Percentiles rank a stretch among this genome's conserved stretches.
Evolutionary conservation across 2,113 vertebrate species (phyloP).

Genomic region (Dipodomys stephensi): DNA sequence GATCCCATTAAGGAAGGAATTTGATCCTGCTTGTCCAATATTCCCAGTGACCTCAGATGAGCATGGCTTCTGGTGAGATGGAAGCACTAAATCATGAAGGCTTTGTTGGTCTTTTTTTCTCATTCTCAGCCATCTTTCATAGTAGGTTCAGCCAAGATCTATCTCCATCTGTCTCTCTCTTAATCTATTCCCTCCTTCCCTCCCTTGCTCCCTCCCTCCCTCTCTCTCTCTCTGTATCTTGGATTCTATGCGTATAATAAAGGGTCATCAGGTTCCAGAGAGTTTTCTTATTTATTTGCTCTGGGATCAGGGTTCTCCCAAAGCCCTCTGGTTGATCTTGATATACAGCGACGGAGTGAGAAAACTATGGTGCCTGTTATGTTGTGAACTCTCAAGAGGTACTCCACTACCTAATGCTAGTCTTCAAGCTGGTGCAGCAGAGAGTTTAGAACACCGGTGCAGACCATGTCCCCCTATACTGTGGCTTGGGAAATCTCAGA

Average conservation of each 20-base stretch:
- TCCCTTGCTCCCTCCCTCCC: too few relatives aligned
- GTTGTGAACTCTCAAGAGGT: background rate
- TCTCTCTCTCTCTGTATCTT: background rate
- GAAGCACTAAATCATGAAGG: background rate
- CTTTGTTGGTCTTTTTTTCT: background rate
- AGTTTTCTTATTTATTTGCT: slow-evolving; percentile 1
- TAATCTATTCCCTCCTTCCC: too few relatives aligned
- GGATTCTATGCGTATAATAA: background rate
- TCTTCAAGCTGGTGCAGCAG: background rate
- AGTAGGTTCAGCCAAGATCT: background rate
- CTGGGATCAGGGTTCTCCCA: background rate
- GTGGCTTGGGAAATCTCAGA: background rate
- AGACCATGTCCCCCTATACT: background rate
- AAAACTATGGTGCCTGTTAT: background rate
- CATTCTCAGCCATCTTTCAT: background rate
- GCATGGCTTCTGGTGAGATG: slow-evolving; percentile 11
- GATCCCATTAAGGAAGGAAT: slow-evolving; percentile 34
- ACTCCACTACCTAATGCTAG: background rate
- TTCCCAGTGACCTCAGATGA: background rate
- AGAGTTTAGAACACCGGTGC: background rate
- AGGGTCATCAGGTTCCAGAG: background rate
- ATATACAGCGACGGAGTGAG: too few relatives aligned
- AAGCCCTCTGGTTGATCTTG: background rate
- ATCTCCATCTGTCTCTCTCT: background rate
- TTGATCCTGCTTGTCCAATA: background rate